Base-by-base conservation (phyloP, 2,797 vertebrate genomes). In the Fundulus diaphanus region DNA sequence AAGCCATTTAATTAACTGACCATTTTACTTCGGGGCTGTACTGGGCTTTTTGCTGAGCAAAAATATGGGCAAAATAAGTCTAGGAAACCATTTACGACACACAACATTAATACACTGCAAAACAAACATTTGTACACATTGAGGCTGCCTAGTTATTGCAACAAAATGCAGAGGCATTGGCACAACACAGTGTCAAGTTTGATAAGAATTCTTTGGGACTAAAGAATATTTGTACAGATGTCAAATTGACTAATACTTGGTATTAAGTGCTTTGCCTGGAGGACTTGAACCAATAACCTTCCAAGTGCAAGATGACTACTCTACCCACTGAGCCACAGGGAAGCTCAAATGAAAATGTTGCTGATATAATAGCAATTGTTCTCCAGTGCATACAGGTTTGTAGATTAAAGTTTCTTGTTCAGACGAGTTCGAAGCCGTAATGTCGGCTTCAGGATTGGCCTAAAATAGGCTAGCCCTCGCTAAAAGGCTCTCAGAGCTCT, bases 1-100 rank as follows among this genome's bases (percentile, higher is more conserved):
- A 82, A 77, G 40, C 49, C 35, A 2, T 8, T 33, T 61, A 78
- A 56, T 79, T 40, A 81, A 83, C 74, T 54, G 46, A 35, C 22
- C 71, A 35, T 37, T 11, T 65, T 35, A 40, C 40, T 61, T 72
- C 31, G 22, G 37, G 15, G 31, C 20, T 73, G 31, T 16, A 37
- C 31, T 35, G 42, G 12, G 24, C 1, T 29, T 27, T 22, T 37
- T 37, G 33, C 29, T 40, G 8, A 27, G 46, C 31, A 35, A 40
- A 52, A 20, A 72, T 13, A 42, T 31, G 0, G 16, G 29, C 31
- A 29, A 6, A 63, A 22, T 37, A 16, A 3, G 42, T 31, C n/a
- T 5, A 57, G 3, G 16, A n/a, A 35, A 46, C 12, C 56, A 15
- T n/a, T 7, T 40, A 40, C 29, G 51, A 69, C 31, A 33, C 57